Conservation (phyloP, 2,797 vertebrate species). For the Spea hammondii region DNA sequence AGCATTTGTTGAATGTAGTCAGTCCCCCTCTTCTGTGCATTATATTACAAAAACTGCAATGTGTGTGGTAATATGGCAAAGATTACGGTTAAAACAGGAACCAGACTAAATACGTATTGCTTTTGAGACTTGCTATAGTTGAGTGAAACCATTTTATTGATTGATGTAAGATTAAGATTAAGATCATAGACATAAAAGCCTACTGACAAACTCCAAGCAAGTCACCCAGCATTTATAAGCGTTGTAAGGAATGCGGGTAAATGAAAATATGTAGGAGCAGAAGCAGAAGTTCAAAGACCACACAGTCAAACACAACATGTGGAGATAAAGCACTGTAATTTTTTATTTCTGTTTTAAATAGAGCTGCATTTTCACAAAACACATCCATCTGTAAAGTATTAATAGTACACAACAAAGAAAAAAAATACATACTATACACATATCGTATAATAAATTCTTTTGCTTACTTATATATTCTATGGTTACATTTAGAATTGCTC, state of each 20-base stretch:
- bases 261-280: slow-evolving; percentile 45
- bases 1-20: not conserved
- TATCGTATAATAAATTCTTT: slow-evolving; percentile 12
- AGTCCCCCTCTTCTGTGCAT: not conserved
- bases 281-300: slow-evolving; percentile 52
- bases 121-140: slow-evolving; percentile 47
- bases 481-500: not conserved
- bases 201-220: slow-evolving; percentile 45
- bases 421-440: not conserved
- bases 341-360: slow-evolving; percentile 18
- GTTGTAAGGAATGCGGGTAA: slow-evolving; percentile 42
- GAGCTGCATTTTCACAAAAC: not conserved
- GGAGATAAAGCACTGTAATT: slow-evolving; percentile 38
- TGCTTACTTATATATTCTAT: not conserved
- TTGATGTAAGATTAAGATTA: slow-evolving; percentile 50
- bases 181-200: slow-evolving; percentile 51
- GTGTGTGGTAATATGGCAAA: slow-evolving; percentile 44
- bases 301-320: slow-evolving; percentile 46
- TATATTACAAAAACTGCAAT: slow-evolving; percentile 26
- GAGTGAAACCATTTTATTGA: slow-evolving; percentile 50
- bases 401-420: slow-evolving; percentile 2
- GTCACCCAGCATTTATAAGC: slow-evolving; percentile 41
- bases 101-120: slow-evolving; percentile 45
- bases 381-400: not conserved
- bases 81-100: slow-evolving; percentile 43